Evolutionary conservation across 2,797 vertebrate genomes (phyloP), one percentile per base, ranked within the genome.

Genomic region (Acridotheres tristis): DNA sequence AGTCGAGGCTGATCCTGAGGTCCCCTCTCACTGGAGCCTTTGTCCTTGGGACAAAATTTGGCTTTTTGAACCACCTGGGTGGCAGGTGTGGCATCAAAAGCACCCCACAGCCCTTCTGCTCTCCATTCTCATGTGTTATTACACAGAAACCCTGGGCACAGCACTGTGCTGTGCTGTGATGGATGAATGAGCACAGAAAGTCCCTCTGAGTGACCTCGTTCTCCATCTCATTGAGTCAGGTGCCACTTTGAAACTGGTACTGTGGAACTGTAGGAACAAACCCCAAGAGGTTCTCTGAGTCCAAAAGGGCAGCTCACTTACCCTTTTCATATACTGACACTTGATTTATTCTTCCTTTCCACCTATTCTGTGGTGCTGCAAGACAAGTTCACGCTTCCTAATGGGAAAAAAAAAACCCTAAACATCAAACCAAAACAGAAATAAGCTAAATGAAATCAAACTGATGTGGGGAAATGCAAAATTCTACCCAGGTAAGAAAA

Each of bases 81-180:
- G 48, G 26, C 14, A 68, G 25, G 7, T 43, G 38, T 30, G 66
- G 42, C 42, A 69, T 42, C 42, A 55, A 36, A 55, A 55, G 11
- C 34, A 48, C 8, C 8, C 30, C 62, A 27, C 25, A 73, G 23
- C 20, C 63, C n/a, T 85, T 61, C 34, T 79, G 20, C 59, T 81
- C 36, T n/a, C 30, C 26, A 3, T 67, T 79, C 10, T 42, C 38
- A 5, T 16, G 78, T 48, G 30, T 18, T 72, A 0, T 40, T 29
- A 4, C 7, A 1, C 0, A 26, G 34, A 40, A 34, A 20, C 22
- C 3, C n/a, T 47, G 68, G 53, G 13, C 45, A 32, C 4, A 32
- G 32, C n/a, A 2, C n/a, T 66, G 30, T 45, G 76, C 45, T 83
- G 7, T 5, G 30, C 68, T 62, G 48, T 62, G 90, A 47, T 58